Conservation (phyloP, 2,113 vertebrate species). For the Porphyrio hochstetteri region DNA sequence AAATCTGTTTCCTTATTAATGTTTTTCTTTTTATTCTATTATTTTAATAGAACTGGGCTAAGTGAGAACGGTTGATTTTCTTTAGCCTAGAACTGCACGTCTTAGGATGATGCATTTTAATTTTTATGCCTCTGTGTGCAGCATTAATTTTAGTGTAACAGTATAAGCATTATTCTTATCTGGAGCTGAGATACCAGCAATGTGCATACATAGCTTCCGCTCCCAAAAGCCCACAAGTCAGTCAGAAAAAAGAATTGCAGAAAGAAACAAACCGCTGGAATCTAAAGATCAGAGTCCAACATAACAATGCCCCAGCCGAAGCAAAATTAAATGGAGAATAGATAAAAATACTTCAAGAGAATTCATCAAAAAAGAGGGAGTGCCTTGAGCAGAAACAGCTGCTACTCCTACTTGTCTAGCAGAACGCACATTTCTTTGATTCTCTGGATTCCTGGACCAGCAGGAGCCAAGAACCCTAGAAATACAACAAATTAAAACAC, state of each 20-base stretch:
- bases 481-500: not conserved
- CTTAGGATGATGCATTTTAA: not conserved
- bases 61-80: not conserved
- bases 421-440: conserved; percentile 6
- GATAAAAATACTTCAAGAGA: not conserved
- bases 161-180: not conserved
- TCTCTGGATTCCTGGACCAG: conserved; percentile 28
- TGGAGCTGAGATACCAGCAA: not conserved
- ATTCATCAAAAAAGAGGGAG: not conserved
- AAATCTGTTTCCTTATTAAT: not conserved
- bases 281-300: not conserved
- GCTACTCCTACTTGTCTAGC: not conserved
- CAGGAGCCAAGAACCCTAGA: not conserved
- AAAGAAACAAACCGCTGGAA: not conserved
- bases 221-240: not conserved
- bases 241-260: not conserved
- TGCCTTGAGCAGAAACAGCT: conserved; percentile 17
- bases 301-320: not conserved
- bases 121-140: not conserved
- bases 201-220: not conserved
- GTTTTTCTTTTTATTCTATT: not conserved
- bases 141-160: not conserved
- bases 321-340: not conserved
- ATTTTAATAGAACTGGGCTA: not conserved
- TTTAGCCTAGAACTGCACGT: not conserved